Evolutionary conservation across 1,140 invertebrate genomes (phyloP), one percentile per base, ranked within the genome.

Genomic region (Ooceraea biroi): DNA sequence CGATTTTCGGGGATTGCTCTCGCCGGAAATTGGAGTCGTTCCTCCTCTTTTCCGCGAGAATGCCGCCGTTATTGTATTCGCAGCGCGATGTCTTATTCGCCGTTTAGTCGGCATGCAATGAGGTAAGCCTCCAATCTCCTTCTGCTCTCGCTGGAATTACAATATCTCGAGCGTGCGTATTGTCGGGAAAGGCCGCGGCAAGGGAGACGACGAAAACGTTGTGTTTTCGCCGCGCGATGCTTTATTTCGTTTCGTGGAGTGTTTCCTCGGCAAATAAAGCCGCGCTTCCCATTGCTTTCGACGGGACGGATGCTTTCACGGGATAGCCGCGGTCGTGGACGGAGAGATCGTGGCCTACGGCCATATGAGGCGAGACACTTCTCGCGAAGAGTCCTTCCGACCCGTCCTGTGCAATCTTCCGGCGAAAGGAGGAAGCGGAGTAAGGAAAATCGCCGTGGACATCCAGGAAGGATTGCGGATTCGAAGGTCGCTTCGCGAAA

Each of bases 261-360:
- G 85, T 87, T 87, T 87, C 55, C 78, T 48, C 48, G 60, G 57
- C 44, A 86, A 87, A 86, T 76, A 87, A 83, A 86, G 55, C 25
- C 17, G 30, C 60, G 17, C 22, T 46, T 41, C 68, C 22, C 50
- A 58, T 68, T 82, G 66, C 58, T 76, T 57, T 68, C 30, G 50
- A 48, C 44, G 46, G 11, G 27, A 19, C 36, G 52, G 25, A 48
- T 46, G 22, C 78, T 82, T 44, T 58, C n/a, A 65, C 36, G 60
- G 46, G 46, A 66, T 25, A 17, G 36, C 63, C 22, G 36, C n/a
- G 76, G 19, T 68, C 41, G n/a, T 50, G 44, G 22, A 55, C 11
- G 14, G 48, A 55, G 57, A 44, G 30, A 27, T 68, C 46, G 50
- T 52, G 52, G 84, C 50, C 73, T 30, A 36, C 55, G 85, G 83